A percentile compares a stretch with the other conserved stretches of the same genome.
phyloP scores from a whole-genome alignment of 2,797 vertebrate genomes.

The Tauraco hartlaubi region DNA sequence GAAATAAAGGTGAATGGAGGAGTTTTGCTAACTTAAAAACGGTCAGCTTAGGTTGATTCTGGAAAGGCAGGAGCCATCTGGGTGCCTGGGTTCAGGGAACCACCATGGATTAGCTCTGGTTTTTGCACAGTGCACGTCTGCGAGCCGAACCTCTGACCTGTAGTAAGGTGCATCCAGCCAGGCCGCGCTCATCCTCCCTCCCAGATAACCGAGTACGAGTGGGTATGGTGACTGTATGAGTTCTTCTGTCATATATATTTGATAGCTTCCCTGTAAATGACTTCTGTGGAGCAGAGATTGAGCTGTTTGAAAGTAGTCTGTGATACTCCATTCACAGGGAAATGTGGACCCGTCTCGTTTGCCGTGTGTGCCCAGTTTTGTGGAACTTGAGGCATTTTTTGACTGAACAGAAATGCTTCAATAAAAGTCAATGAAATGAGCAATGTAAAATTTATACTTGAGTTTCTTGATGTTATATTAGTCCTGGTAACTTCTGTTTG shows the following conservation, averaged over 20 bases:
- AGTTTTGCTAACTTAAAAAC: not conserved
- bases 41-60: not conserved
- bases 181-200: not conserved
- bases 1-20: not conserved
- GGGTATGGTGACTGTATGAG: not conserved
- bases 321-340: accelerated
- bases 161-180: not conserved
- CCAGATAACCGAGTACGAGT: accelerated
- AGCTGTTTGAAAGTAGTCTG: not conserved
- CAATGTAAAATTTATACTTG: accelerated
- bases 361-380: not conserved
- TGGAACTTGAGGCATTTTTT: not conserved
- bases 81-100: not conserved
- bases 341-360: accelerated
- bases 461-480: not conserved
- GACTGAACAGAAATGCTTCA: not conserved
- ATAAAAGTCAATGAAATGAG: not conserved
- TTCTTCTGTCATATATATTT: not conserved
- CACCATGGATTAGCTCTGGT: not conserved
- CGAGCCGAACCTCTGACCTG: not conserved
- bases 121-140: not conserved
- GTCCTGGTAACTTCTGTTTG: not conserved
- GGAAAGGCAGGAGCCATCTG: not conserved
- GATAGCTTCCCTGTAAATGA: accelerated
- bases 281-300: not conserved